phyloP scores from a whole-genome alignment of 2,797 vertebrate genomes.

The Pseudocheirus occidentalis region DNA sequence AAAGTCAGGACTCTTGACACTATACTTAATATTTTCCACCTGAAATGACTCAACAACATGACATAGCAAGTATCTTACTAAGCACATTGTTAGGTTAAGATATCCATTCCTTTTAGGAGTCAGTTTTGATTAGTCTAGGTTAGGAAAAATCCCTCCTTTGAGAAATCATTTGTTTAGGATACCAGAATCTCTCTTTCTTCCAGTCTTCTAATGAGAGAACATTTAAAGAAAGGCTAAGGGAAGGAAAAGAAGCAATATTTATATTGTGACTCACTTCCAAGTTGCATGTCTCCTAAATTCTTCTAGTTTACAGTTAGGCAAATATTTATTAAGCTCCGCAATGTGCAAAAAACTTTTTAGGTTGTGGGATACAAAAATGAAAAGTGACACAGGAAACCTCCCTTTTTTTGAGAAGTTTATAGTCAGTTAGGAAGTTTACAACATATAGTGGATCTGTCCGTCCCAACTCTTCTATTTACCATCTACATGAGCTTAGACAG shows the following conservation, averaged over 20 bases:
- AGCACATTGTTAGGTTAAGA: background rate
- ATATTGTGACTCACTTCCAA: background rate
- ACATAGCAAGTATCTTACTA: background rate
- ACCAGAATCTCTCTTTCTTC: background rate
- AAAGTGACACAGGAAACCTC: background rate
- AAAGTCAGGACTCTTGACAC: background rate
- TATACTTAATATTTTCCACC: background rate
- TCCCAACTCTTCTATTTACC: background rate
- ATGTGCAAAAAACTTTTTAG: background rate
- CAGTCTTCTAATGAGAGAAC: background rate
- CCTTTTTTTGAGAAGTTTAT: background rate
- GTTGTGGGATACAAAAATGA: background rate
- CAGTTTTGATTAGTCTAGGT: background rate
- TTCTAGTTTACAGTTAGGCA: background rate
- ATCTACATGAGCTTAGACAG: background rate
- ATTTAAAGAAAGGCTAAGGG: background rate
- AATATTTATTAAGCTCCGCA: background rate
- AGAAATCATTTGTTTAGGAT: background rate
- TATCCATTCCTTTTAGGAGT: background rate
- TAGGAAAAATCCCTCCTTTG: background rate
- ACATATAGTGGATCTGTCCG: background rate
- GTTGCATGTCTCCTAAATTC: background rate
- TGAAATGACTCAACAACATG: background rate
- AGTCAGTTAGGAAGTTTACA: background rate
- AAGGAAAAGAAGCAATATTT: background rate